Base-by-base conservation (phyloP, 2,888 invertebrate genomes). In the Cheilosia scutellata region DNA sequence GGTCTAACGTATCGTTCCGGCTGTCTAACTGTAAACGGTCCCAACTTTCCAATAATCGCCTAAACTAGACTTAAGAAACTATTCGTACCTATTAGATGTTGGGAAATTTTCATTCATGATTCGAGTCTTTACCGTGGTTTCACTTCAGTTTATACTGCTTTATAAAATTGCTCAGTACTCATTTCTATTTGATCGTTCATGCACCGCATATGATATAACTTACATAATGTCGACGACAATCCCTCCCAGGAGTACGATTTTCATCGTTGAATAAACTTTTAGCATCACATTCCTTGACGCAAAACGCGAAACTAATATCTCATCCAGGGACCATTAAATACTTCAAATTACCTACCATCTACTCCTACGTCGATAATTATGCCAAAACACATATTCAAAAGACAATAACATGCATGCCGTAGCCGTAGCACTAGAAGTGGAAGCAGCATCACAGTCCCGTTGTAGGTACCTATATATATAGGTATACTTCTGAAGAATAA, bases 401-500 rank as follows among this genome's bases (percentile, higher is more conserved):
- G 20, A 20, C 51, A 51, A 42, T 53, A n/a, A 71, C 55, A 71
- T 49, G 49, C 53, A 71, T 42, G 62, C 63, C 42, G 27, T 25
- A 47, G 62, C 42, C 37, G 5, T n/a, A 62, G 58, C 47, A 62
- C 40, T 13, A 7, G 16, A 16, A 47, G 7, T 13, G 6, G 16
- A 16, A 47, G 7, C 47, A 47, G 16, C 13, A 44, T 44, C 5
- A 37, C 11, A 37, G 37, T 11, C 37, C 37, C n/a, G 44, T 20
- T 44, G 5, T n/a, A n/a, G n/a, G n/a, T 47, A 47, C 44, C 16
- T 16, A 42, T n/a, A 27, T 25, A 16, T 1, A 53, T 25, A 7
- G n/a, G n/a, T 6, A n/a, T 51, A 66, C 68, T 63, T 57, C 63
- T 16, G 9, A 80, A 76, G 71, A 76, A 86, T 77, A 82, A 86